Conservation (phyloP, 1,140 invertebrate genomes). For the Stegodyphus mimosarum region DNA sequence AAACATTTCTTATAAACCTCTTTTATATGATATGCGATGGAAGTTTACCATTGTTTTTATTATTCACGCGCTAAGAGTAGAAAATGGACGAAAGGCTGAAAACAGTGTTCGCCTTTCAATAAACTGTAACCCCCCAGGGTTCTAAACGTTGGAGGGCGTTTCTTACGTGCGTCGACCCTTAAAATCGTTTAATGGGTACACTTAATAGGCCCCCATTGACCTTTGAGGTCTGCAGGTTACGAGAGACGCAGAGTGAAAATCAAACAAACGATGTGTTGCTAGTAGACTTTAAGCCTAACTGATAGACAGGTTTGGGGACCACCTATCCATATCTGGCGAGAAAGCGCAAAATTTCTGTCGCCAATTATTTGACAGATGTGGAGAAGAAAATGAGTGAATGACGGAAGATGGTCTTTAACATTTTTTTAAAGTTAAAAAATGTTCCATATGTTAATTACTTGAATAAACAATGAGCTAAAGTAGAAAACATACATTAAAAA, state of each 20-base stretch:
- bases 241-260: neutral
- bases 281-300: slow-evolving; percentile 1
- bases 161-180: slow-evolving; percentile 27
- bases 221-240: slow-evolving; percentile 1
- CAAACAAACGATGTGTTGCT: neutral
- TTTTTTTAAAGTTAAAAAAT: too few relatives aligned
- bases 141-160: slow-evolving; percentile 27
- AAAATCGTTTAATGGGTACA: slow-evolving; percentile 32
- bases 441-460: too few relatives aligned
- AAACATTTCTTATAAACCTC: too few relatives aligned
- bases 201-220: slow-evolving; percentile 35
- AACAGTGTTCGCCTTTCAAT: neutral
- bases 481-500: too few relatives aligned
- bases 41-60: too few relatives aligned
- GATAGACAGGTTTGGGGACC: neutral
- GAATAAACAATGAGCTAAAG: too few relatives aligned
- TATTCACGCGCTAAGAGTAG: too few relatives aligned
- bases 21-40: too few relatives aligned
- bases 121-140: slow-evolving; percentile 1
- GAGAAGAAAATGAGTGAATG: too few relatives aligned
- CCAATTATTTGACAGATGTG: too few relatives aligned
- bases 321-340: slow-evolving; percentile 3
- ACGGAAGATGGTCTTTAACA: too few relatives aligned
- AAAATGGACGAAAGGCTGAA: too few relatives aligned
- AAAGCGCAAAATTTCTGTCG: neutral